A percentile compares a stretch with the other conserved stretches of the same genome.
phyloP scores from a whole-genome alignment of 2,797 vertebrate genomes.

The Alca torda region DNA sequence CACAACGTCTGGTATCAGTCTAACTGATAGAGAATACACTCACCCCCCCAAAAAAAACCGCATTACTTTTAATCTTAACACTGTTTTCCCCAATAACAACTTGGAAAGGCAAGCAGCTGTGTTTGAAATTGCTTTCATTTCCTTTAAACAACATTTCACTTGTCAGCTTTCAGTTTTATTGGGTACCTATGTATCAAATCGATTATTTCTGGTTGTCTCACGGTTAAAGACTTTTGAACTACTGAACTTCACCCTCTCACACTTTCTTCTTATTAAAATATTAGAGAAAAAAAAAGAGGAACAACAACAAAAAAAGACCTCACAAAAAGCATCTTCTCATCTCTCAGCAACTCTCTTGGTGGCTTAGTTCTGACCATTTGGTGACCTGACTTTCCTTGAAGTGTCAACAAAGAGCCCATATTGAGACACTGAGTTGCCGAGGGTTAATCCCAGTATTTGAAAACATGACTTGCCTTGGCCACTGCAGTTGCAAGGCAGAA shows the following conservation, averaged over 20 bases:
- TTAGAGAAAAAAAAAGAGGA: background rate
- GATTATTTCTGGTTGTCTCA: background rate
- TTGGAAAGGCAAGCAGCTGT: background rate
- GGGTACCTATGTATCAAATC: background rate
- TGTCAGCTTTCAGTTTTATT: background rate
- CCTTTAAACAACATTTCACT: background rate
- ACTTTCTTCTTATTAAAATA: background rate
- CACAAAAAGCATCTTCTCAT: background rate
- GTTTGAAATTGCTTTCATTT: background rate
- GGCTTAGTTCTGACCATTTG: background rate
- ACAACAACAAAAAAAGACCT: background rate
- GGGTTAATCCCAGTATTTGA: background rate
- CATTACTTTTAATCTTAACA: background rate
- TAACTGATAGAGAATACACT: background rate
- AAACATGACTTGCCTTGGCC: background rate
- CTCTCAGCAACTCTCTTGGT: background rate
- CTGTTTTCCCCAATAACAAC: background rate
- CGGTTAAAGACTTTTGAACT: background rate
- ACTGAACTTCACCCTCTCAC: background rate
- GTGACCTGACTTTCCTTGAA: background rate
- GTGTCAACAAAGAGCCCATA: background rate
- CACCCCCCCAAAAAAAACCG: fast-evolving
- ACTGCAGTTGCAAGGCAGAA: fast-evolving
- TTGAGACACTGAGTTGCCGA: fast-evolving
- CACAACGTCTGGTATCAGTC: background rate